A percentile compares a stretch with the other conserved stretches of the same genome.
Evolutionary conservation across 2,888 invertebrate species (phyloP).

Genomic region (Quadroppia sp.): DNA sequence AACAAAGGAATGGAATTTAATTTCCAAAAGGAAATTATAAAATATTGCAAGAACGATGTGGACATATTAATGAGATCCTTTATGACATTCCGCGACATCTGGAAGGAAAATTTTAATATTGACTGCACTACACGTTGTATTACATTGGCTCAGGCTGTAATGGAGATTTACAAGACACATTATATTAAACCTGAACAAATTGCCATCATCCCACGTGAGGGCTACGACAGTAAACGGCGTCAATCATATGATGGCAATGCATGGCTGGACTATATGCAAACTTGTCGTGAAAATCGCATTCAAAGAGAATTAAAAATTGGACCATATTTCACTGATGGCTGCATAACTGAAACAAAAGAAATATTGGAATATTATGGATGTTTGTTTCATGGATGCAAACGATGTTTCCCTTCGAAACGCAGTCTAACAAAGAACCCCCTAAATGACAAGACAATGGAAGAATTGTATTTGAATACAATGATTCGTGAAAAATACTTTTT

Average conservation of each 20-base stretch:
- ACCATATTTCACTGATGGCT: neutral
- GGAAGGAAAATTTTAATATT: slow-evolving; percentile 25
- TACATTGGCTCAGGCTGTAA: slow-evolving; percentile 46
- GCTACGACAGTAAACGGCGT: slow-evolving; percentile 41
- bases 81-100: slow-evolving; percentile 42
- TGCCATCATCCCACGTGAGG: slow-evolving; percentile 42
- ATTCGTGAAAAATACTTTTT: neutral
- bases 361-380: neutral
- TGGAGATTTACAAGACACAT: slow-evolving; percentile 40
- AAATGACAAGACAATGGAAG: neutral
- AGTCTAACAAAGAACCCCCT: neutral
- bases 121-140: slow-evolving; percentile 43
- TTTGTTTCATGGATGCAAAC: neutral
- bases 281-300: neutral
- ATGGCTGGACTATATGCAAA: slow-evolving; percentile 44
- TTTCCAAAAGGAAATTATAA: slow-evolving; percentile 45
- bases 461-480: neutral
- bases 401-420: neutral
- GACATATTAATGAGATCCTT: slow-evolving; percentile 36
- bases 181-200: slow-evolving; percentile 43
- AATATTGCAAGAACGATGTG: slow-evolving; percentile 47
- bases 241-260: slow-evolving; percentile 40
- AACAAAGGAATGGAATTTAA: slow-evolving; percentile 44
- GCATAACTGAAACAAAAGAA: neutral
- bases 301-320: neutral